These are phyloP conservation scores for Parasteatoda lunata DNA, from an alignment of 2,888 invertebrate genomes.

Conservation along the genomic window DNA sequence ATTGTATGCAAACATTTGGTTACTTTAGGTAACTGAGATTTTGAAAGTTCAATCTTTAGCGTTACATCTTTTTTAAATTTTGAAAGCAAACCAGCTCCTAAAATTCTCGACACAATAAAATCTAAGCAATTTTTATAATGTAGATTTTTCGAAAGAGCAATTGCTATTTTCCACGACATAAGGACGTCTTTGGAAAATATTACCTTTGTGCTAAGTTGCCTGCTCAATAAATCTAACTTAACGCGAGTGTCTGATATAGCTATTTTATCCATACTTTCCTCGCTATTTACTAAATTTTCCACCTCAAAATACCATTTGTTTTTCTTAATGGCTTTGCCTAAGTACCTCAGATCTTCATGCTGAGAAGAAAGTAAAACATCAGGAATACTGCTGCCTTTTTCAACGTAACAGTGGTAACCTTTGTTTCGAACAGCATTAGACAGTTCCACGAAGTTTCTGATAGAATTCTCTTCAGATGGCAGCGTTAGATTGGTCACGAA, in stretches of 20 bases:
- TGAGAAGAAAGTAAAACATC: not conserved
- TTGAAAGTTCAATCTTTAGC: not conserved
- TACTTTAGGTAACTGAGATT: not conserved
- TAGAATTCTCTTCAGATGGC: not conserved
- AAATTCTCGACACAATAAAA: not conserved
- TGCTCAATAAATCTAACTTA: conserved; percentile 4
- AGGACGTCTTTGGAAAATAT: conserved; percentile 16
- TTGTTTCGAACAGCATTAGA: not conserved
- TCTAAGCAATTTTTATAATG: conserved; percentile 13
- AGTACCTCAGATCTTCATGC: not conserved
- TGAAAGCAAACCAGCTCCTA: not conserved
- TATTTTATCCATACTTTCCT: not conserved
- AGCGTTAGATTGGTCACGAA: conserved; percentile 11
- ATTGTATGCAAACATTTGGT: not conserved
- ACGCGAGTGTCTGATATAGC: conserved; percentile 1
- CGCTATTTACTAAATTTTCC: not conserved
- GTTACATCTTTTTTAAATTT: conserved; percentile 20
- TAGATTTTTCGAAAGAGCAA: conserved; percentile 23
- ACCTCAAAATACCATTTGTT: conserved; percentile 11
- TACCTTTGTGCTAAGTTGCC: not conserved
- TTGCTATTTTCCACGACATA: conserved; percentile 7
- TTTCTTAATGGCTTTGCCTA: not conserved
- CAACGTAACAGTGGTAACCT: not conserved
- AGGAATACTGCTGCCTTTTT: conserved; percentile 13
- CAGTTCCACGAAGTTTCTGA: conserved; percentile 12